Base-by-base conservation (phyloP, 2,888 invertebrate genomes). In the Sympetrum striolatum region DNA sequence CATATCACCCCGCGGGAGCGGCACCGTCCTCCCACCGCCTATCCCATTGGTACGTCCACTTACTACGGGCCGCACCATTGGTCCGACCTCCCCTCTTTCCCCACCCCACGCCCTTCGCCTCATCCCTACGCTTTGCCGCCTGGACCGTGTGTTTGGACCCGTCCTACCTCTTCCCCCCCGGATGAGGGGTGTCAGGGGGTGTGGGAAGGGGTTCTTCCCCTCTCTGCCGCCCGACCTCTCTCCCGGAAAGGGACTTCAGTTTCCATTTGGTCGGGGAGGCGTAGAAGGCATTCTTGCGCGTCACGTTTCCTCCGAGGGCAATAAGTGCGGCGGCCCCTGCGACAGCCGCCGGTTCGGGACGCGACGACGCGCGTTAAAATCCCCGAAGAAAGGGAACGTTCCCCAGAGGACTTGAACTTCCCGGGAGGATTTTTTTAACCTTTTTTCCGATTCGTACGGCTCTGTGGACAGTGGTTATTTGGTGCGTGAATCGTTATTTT, bases 21-120 rank as follows among this genome's bases (percentile, higher is more conserved):
- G 10, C 5, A 8, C 37, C 79, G 18, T 35, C 60, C 86, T 31
- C 37, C 82, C 86, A n/a, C 81, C 90, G 39, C 81, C 90, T 79
- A 58, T 64, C 73, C 80, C 90, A 80, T 86, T 64, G 73, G 44
- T 80, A 22, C 25, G 48, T 90, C 58, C 53, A 48, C 90, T 90
- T 48, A 44, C 73, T 81, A 90, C 90, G 90, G 81, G 58, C 64
- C 81, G 48, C 35, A 81, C 81, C 86, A 80, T 90, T 82, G 81
- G 91, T 90, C 81, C 90, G 31, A 80, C 37, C 79, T 81, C 90
- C 90, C 90, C 82, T 79, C 39, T n/a, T 81, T 22, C 58, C 39
- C 90, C 25, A 37, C 35, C 48, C 81, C 73, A 31, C 18, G 80
- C 14, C 86, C 81, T n/a, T 60, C 80, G 53, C 25, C 60, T 60